These are phyloP conservation scores for Brenthis ino DNA, from an alignment of 2,888 invertebrate genomes.

Conservation along the genomic window DNA sequence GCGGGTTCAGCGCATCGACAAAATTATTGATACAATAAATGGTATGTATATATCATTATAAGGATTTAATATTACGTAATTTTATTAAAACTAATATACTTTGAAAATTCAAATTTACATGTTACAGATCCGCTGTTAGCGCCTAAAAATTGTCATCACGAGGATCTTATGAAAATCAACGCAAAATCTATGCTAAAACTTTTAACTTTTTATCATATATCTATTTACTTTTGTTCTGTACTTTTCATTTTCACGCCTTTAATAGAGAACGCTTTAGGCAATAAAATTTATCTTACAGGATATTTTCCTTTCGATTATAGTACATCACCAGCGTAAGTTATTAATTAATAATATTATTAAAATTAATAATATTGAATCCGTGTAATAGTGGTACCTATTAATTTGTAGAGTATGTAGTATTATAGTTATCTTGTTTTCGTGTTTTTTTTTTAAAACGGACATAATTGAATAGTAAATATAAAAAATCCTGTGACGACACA, in stretches of 20 bases:
- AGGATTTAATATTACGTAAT: not conserved
- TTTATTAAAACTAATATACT: not conserved
- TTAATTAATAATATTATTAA: too few species aligned
- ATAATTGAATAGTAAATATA: too few species aligned
- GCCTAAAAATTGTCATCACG: slow-evolving; percentile 51
- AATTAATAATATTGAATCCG: not conserved
- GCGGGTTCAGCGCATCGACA: slow-evolving; percentile 56
- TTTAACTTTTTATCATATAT: slow-evolving; percentile 52
- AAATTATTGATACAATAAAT: slow-evolving; percentile 54
- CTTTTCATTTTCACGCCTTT: slow-evolving; percentile 59
- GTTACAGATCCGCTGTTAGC: slow-evolving; percentile 56
- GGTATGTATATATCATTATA: slow-evolving; percentile 46
- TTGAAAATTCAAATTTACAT: not conserved
- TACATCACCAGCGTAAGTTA: slow-evolving; percentile 54
- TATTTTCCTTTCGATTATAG: slow-evolving; percentile 65
- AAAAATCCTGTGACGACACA: too few species aligned
- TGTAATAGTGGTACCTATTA: not conserved
- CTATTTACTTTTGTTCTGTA: slow-evolving; percentile 48
- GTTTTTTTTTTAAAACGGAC: too few species aligned
- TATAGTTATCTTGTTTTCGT: too few species aligned
- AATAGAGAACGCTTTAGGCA: slow-evolving; percentile 54
- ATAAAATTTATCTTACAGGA: slow-evolving; percentile 57
- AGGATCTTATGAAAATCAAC: slow-evolving; percentile 51
- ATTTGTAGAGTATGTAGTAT: not conserved
- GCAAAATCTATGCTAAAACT: slow-evolving; percentile 56